Evolutionary conservation across 2,113 vertebrate species (phyloP), one percentile per base, ranked within the genome.

Genomic region (Chaetura pelagica): DNA sequence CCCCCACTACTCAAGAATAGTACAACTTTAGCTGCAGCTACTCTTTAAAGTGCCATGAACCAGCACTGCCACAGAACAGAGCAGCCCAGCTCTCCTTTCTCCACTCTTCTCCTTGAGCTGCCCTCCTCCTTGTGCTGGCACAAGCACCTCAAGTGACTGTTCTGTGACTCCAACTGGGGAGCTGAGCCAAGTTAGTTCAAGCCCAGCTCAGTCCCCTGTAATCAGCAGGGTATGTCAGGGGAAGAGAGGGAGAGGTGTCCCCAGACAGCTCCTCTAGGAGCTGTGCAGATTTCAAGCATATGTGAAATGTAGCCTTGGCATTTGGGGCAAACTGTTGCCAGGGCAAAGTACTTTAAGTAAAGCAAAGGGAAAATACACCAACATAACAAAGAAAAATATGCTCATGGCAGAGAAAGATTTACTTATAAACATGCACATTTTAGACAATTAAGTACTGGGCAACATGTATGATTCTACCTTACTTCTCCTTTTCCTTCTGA

Each of bases 181-280:
- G 84, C 57, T 11, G 83, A 81, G 93, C 95, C 94, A 91, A 87
- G 32, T 29, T 23, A 88, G 76, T 49, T 87, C 77, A 44, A 74
- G 80, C 6, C 51, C 80, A 24, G 40, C 34, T 17, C 86, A 62
- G 75, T 54, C 88, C 76, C 86, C 88, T 32, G 15, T 26, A 52
- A 26, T 24, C 12, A 23, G 49, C 4, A 16, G 32, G 83, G 19
- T 54, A 40, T 61, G 34, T n/a, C 75, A 77, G 76, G 46, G 22
- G 15, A 54, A 66, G 16, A 67, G 59, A 58, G 14, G 42, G 62
- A 92, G 79, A 55, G 19, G 23, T 57, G 59, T 63, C 64, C 67
- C 42, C 61, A 80, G 48, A 4, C 22, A 69, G 88, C 68, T 82
- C 79, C 52, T 66, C 64, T 30, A 90, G 72, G 46, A 88, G 40